Base-by-base conservation (phyloP, 2,797 vertebrate genomes). In the Bradypodion ventrale region DNA sequence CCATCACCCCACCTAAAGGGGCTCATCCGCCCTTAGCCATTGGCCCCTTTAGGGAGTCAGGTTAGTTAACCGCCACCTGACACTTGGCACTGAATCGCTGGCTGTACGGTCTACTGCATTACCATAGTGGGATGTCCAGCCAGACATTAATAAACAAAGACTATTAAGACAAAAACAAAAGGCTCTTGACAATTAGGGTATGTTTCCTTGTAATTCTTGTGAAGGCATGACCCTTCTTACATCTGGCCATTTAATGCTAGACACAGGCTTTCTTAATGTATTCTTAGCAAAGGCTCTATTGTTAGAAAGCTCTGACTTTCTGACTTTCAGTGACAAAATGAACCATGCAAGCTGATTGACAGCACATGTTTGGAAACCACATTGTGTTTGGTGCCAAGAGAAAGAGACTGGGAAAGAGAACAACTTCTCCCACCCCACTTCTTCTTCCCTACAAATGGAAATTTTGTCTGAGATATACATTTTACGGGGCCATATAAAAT, bases 391-490 rank as follows among this genome's bases (percentile, higher is more conserved):
- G 19, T 84, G 29, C 42, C 15, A 32, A 44, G 66, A 88, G 85
- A 78, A 86, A 66, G 75, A 80, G 77, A 68, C 62, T 80, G 65
- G 70, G 62, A 83, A 74, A 80, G 77, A 83, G 52, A 80, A 78
- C 87, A 84, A 15, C n/a, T 7, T 29, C 3, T 21, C 37, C 42
- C 12, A 21, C 35, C 37, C 21, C 10, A 15, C 40, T 78, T 63
- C 32, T 25, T 68, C 79, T 85, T 76, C 49, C 42, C 9, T 3
- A 73, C 44, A 68, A 90, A 83, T 35, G 7, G 69, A 86, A 90
- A 88, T 76, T 83, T 40, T 74, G 75, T 7, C 13, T 81, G 76
- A 90, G 85, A 91, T 83, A 91, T 27, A 10, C 23, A 23, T 90
- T 88, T 27, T 3, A 6, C 52, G 35, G 68, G 49, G 83, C 4